Percentiles rank a stretch among this genome's conserved stretches.
Conservation (phyloP, 2,113 vertebrate genomes). For the Isichthys henryi region DNA sequence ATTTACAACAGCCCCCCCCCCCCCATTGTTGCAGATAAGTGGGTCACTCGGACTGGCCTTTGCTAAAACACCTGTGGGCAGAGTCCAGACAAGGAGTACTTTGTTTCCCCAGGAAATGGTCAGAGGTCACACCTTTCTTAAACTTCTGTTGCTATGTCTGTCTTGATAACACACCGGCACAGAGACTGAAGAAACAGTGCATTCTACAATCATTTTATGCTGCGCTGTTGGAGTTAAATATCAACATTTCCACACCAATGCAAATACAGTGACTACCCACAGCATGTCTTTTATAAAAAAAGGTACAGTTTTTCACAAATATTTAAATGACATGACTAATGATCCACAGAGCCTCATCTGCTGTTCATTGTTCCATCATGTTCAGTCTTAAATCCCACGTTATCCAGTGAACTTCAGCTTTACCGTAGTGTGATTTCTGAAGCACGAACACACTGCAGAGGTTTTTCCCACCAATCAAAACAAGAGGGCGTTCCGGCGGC, state of each 20-base stretch:
- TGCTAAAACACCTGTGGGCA: conserved; percentile 53
- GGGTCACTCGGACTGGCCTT: conserved; percentile 25
- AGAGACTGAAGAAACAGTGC: neutral
- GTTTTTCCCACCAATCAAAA: neutral
- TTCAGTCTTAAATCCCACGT: neutral
- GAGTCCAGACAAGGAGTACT: conserved; percentile 48
- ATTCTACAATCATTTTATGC: neutral
- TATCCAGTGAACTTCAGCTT: neutral
- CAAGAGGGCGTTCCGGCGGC: neutral
- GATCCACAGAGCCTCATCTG: neutral
- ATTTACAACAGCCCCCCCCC: conserved; percentile 31
- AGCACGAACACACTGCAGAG: neutral
- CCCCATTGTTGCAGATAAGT: conserved; percentile 28
- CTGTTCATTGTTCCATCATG: neutral
- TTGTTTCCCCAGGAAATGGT: conserved; percentile 55
- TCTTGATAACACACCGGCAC: neutral
- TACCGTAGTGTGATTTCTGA: neutral
- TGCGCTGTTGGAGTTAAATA: neutral
- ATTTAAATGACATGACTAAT: neutral
- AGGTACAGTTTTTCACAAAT: neutral
- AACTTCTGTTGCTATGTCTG: neutral
- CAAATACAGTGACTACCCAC: neutral
- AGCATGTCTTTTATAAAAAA: neutral
- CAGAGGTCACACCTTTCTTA: conserved; percentile 34
- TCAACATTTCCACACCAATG: neutral